Conservation (phyloP, 2,113 vertebrate species). For the Proterorhinus semilunaris region DNA sequence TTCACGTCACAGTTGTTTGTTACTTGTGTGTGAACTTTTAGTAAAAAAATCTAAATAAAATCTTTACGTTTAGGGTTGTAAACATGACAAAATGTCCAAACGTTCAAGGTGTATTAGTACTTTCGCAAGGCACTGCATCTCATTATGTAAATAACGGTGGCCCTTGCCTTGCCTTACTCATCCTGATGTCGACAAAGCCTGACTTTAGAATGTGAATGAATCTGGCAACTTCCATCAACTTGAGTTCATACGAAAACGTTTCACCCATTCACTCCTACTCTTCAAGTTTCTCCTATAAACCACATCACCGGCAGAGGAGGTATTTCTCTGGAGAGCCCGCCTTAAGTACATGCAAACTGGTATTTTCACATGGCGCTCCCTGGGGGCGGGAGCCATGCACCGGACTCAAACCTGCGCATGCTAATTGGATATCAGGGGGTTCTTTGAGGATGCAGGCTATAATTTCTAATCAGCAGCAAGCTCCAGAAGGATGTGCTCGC, state of each 20-base stretch:
- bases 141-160: too few relatives aligned
- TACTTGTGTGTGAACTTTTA: too few relatives aligned
- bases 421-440: constrained; percentile 49
- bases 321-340: constrained; percentile 25
- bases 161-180: too few relatives aligned
- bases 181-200: too few relatives aligned
- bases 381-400: constrained; percentile 23
- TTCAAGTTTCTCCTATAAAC: constrained; percentile 20
- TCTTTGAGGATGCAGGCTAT: constrained; percentile 39
- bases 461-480: constrained; percentile 58
- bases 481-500: constrained; percentile 35
- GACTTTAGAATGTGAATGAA: neutral
- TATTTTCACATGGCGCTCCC: constrained; percentile 33
- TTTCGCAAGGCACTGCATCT: too few relatives aligned
- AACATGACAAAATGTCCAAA: too few relatives aligned
- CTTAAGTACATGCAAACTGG: constrained; percentile 42
- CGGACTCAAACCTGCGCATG: constrained; percentile 45
- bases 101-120: too few relatives aligned
- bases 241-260: constrained; percentile 1
- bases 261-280: neutral
- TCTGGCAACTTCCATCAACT: neutral
- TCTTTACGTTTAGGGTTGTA: too few relatives aligned
- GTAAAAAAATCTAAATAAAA: too few relatives aligned
- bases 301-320: constrained; percentile 16
- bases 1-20: too few relatives aligned